Evolutionary conservation across 2,113 vertebrate species (phyloP).

Genomic region (Falcunculus frontatus): DNA sequence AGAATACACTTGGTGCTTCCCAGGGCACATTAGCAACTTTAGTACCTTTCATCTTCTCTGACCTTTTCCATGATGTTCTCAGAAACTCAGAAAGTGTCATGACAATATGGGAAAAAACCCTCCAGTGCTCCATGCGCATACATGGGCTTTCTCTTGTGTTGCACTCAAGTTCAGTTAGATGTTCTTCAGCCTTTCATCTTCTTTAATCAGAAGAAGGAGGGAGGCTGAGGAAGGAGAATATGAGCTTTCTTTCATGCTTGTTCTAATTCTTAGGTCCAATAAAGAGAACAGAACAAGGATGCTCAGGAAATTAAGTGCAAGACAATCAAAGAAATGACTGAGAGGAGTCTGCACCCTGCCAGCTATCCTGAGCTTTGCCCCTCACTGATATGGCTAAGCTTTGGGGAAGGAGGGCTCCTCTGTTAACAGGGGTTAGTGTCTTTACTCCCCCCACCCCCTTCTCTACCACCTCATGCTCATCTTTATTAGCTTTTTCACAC

Average conservation of each 20-base stretch:
- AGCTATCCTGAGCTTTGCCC: neutral
- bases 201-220: conserved; percentile 16
- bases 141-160: neutral
- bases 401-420: neutral
- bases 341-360: conserved; percentile 8
- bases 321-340: conserved; percentile 21
- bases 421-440: conserved; percentile 1
- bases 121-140: neutral
- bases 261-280: neutral
- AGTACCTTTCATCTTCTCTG: neutral
- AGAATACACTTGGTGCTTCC: neutral
- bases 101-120: neutral
- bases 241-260: conserved; percentile 9
- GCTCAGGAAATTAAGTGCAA: neutral
- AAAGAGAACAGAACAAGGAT: neutral
- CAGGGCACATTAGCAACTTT: neutral
- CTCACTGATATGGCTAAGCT: neutral
- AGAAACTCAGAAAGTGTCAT: neutral
- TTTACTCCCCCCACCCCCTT: conserved; percentile 10
- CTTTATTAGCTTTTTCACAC: conserved; percentile 67
- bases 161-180: neutral
- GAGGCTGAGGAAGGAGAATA: neutral
- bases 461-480: conserved; percentile 31
- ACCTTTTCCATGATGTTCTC: neutral
- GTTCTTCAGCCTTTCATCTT: neutral